Evolutionary conservation across 2,113 vertebrate genomes (phyloP).

Genomic region (Laticauda laticaudata): DNA sequence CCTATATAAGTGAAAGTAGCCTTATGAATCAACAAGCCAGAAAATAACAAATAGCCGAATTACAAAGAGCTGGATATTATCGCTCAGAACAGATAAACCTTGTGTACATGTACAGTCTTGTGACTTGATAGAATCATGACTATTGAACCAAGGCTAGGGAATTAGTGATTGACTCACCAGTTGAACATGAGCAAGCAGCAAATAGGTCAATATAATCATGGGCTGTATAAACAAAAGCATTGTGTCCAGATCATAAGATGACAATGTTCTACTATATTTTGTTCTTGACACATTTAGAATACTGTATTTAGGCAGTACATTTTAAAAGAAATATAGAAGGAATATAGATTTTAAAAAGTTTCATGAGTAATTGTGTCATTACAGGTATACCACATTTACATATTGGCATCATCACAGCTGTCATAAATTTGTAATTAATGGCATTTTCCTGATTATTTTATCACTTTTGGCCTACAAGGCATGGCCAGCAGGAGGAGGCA

Average conservation of each 20-base stretch:
- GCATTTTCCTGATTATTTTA: too few relatives aligned
- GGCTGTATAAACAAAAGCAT: not conserved
- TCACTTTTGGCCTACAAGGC: too few relatives aligned
- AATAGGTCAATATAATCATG: not conserved
- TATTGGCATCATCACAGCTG: not conserved
- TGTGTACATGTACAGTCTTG: not conserved
- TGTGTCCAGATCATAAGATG: not conserved
- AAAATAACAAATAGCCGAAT: not conserved
- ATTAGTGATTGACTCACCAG: not conserved
- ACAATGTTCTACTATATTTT: not conserved
- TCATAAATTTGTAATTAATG: not conserved
- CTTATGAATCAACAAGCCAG: not conserved
- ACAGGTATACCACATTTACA: not conserved
- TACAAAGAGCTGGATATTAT: not conserved
- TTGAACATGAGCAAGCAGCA: not conserved
- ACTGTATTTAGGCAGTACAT: not conserved
- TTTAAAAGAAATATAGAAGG: too few relatives aligned
- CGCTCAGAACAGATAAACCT: not conserved
- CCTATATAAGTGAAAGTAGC: not conserved
- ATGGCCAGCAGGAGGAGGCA: too few relatives aligned
- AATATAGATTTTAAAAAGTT: not conserved
- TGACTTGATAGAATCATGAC: not conserved
- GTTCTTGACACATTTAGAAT: not conserved
- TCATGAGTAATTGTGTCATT: not conserved
- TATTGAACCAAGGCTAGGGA: not conserved